Conservation (phyloP, 2,888 invertebrate species). For the Lycophotia porphyrea region DNA sequence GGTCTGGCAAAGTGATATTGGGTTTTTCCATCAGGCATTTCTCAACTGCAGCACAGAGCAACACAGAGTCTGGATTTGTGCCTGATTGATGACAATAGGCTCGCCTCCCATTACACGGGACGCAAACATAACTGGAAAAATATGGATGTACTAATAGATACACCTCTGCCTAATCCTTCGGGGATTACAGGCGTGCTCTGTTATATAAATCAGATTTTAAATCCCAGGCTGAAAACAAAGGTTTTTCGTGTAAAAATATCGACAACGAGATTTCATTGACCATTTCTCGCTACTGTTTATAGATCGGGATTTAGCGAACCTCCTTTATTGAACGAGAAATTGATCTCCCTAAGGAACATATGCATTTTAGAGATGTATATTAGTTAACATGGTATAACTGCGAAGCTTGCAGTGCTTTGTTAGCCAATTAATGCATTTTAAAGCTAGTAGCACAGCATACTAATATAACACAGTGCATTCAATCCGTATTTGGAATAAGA, state of each 20-base stretch:
- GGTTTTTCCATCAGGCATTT: too few relatives aligned
- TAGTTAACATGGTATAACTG: not conserved
- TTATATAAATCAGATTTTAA: not conserved
- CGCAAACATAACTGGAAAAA: too few relatives aligned
- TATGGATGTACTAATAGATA: too few relatives aligned
- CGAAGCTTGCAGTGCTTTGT: not conserved
- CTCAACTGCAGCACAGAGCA: too few relatives aligned
- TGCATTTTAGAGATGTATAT: not conserved
- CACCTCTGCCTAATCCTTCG: too few relatives aligned
- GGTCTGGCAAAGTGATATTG: too few relatives aligned
- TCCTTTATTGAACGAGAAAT: not conserved
- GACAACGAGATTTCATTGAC: not conserved
- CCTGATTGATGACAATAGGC: too few relatives aligned
- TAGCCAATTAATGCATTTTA: not conserved
- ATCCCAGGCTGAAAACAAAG: not conserved
- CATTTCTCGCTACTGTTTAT: not conserved
- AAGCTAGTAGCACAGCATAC: not conserved
- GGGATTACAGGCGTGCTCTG: too few relatives aligned
- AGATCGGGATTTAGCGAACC: not conserved
- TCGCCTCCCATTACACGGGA: too few relatives aligned
- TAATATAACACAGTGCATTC: not conserved
- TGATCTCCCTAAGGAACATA: not conserved
- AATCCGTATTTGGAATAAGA: not conserved
- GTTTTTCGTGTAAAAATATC: not conserved
- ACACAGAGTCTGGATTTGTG: too few relatives aligned